A percentile compares a stretch with the other conserved stretches of the same genome.
Conservation (phyloP, 2,797 vertebrate species). For the Sebastes steindachneri region DNA sequence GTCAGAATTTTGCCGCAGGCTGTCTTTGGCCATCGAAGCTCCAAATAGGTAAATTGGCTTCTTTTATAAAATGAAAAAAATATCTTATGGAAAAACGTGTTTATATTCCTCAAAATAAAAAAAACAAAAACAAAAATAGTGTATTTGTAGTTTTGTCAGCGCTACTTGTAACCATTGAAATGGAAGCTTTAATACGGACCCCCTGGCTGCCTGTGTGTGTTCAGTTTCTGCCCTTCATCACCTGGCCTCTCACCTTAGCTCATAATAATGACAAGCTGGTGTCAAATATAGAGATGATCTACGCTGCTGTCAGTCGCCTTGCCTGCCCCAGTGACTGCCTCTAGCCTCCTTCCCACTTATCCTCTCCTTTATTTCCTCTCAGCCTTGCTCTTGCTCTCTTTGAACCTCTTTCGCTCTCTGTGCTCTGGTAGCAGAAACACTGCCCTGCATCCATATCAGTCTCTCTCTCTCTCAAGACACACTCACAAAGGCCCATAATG, state of each 20-base stretch:
- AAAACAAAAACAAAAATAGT: not conserved
- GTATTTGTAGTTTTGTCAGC: no score
- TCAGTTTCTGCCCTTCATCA: constrained; percentile 7
- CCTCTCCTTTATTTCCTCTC: not conserved
- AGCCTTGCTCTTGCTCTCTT: not conserved
- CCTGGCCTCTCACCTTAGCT: constrained; percentile 19
- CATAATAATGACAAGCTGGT: constrained; percentile 11
- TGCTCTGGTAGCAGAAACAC: not conserved
- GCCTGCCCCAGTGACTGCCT: constrained; percentile 1
- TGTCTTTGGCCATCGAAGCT: not conserved
- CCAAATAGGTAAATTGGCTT: not conserved
- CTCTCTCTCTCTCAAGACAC: not conserved
- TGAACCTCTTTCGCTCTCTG: not conserved
- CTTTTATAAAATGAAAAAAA: not conserved
- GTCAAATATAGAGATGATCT: constrained; percentile 25
- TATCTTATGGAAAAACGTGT: not conserved
- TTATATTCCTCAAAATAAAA: not conserved
- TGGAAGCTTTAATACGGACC: not conserved
- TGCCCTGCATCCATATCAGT: not conserved
- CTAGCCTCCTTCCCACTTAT: constrained; percentile 5
- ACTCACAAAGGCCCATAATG: constrained; percentile 48
- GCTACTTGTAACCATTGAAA: not conserved
- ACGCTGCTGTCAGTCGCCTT: constrained; percentile 7
- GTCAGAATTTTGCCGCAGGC: not conserved
- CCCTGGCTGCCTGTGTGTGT: not conserved